A percentile compares a stretch with the other conserved stretches of the same genome.
Evolutionary conservation across 2,797 vertebrate species (phyloP).

Genomic region (Coracias cyanogaster): DNA sequence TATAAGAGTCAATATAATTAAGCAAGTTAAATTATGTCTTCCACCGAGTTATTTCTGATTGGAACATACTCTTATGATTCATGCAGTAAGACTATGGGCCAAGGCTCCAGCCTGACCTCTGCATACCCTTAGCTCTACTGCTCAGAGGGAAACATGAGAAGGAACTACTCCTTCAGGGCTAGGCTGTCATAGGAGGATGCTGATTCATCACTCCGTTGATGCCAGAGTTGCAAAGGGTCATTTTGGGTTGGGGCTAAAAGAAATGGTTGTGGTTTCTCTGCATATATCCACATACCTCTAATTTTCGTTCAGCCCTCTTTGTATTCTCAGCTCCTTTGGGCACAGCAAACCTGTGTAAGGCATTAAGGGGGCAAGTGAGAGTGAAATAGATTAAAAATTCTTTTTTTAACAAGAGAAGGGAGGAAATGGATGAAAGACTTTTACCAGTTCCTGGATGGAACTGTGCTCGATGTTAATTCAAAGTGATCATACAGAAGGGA

Average conservation of each 20-base stretch:
- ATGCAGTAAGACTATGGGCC: slow-evolving; percentile 14
- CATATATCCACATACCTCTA: neutral
- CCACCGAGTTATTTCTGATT: slow-evolving; percentile 33
- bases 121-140: slow-evolving; percentile 19
- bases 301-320: neutral
- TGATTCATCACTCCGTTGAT: slow-evolving; percentile 49
- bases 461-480: neutral
- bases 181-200: slow-evolving; percentile 46
- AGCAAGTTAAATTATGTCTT: slow-evolving; percentile 26
- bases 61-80: neutral
- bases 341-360: neutral
- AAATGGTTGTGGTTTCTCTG: slow-evolving; percentile 38
- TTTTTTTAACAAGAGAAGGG: neutral
- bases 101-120: slow-evolving; percentile 36
- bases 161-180: slow-evolving; percentile 34
- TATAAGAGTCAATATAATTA: slow-evolving; percentile 59
- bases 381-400: neutral
- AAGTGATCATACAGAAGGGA: neutral
- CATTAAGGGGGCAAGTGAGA: neutral
- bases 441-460: neutral
- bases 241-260: slow-evolving; percentile 33
- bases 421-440: neutral
- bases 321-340: neutral
- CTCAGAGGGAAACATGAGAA: slow-evolving; percentile 50
- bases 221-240: slow-evolving; percentile 38